phyloP scores from a whole-genome alignment of 2,888 invertebrate genomes.

The Monoplex corrugatus region DNA sequence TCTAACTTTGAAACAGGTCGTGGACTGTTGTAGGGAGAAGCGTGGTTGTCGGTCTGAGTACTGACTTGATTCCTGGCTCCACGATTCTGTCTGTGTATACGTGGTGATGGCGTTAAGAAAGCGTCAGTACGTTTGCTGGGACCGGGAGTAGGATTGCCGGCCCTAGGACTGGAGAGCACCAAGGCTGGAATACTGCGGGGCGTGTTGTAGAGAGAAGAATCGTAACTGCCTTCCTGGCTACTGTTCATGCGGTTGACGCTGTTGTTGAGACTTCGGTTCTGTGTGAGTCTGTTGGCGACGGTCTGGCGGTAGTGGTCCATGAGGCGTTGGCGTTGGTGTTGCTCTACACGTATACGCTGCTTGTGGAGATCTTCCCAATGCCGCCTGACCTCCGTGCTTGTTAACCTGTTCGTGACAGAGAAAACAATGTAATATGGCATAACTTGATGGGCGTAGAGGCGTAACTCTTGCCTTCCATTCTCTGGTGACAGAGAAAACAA shows the following conservation, averaged over 20 bases:
- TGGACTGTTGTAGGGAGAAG: slow-evolving; percentile 35
- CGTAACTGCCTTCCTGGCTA: background rate
- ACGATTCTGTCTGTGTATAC: too few species aligned
- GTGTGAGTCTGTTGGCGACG: background rate
- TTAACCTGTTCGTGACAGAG: slow-evolving; percentile 46
- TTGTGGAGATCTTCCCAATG: slow-evolving; percentile 63
- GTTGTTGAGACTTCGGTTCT: background rate
- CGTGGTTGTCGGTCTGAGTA: background rate
- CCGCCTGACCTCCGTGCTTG: slow-evolving; percentile 59
- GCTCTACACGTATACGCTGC: slow-evolving; percentile 51
- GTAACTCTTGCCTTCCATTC: too few species aligned
- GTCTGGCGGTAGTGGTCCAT: slow-evolving; percentile 55
- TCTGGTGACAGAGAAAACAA: too few species aligned
- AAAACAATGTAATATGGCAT: too few species aligned
- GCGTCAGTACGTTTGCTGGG: too few species aligned
- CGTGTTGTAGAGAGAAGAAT: slow-evolving; percentile 23
- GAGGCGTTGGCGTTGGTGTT: slow-evolving; percentile 54
- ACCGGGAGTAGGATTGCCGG: too few species aligned
- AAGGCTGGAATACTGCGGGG: background rate
- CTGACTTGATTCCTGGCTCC: too few species aligned
- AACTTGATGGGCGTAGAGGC: too few species aligned
- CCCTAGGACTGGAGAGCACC: too few species aligned
- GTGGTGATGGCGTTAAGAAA: too few species aligned
- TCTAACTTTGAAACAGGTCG: background rate
- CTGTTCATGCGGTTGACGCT: slow-evolving; percentile 4